Evolutionary conservation across 2,113 vertebrate genomes (phyloP).

Genomic region (Salvator merianae): DNA sequence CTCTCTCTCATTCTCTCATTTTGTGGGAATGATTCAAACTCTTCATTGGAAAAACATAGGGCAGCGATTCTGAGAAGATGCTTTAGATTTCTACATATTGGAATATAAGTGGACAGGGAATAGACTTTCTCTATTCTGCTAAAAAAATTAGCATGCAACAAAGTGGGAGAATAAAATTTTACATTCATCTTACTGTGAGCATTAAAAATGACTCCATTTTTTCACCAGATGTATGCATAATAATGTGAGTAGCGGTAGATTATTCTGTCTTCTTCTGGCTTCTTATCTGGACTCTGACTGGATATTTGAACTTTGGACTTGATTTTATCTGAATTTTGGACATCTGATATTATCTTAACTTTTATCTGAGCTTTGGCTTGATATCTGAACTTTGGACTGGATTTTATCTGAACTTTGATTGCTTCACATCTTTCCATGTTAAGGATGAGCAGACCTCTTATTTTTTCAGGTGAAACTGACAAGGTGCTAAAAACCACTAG

Average conservation of each 20-base stretch:
- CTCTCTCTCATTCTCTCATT: slow-evolving; percentile 48
- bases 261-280: background rate
- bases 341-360: too few relatives aligned
- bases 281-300: too few relatives aligned
- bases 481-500: background rate
- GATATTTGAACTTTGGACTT: background rate
- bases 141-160: too few relatives aligned
- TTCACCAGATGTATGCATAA: background rate
- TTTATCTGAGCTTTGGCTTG: too few relatives aligned
- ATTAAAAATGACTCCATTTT: background rate
- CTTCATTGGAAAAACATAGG: slow-evolving; percentile 33
- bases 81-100: background rate
- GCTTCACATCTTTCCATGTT: too few relatives aligned
- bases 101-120: background rate
- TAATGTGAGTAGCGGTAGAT: background rate
- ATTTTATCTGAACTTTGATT: background rate
- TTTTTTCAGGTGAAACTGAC: background rate
- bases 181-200: too few relatives aligned
- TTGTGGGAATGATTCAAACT: slow-evolving; percentile 60
- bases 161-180: background rate
- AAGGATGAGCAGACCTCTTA: too few relatives aligned
- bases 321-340: background rate
- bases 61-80: background rate
- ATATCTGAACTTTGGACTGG: background rate
- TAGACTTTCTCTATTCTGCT: too few relatives aligned